Evolutionary conservation across 2,888 invertebrate species (phyloP), one percentile per base, ranked within the genome.

Genomic region (Brachyopa scutellaris): DNA sequence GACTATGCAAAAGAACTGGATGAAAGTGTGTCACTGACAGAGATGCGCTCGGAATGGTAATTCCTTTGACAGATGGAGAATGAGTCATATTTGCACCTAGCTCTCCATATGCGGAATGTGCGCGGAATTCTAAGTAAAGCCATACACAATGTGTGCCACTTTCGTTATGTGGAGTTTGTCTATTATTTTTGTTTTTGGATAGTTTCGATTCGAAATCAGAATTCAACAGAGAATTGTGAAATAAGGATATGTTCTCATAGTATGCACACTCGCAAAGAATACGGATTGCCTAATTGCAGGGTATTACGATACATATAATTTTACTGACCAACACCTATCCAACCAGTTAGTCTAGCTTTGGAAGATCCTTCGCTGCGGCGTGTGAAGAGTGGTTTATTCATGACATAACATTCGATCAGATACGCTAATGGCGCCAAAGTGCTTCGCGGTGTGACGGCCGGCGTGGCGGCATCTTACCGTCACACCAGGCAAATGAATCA

Each of bases 31-130:
- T 82, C 82, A 77, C 40, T 49, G 66, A 33, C 45, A 53, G 47
- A 77, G 77, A 77, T 82, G 77, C 70, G 77, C 55, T 61, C 42
- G 77, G 82, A 82, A 82, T 82, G 64, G 66, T 77, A 82, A 82
- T 82, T 82, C 77, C 29, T 40, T 9, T 59, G 74, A 31, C 33
- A 36, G 53, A 73, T 82, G 38, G 19, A n/a, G 38, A 55, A 42
- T 79, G 79, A 79, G 61, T 79, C 74, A 80, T 57, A 51, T 69
- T 74, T 76, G 69, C 69, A 80, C 69, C 62, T 64, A 57, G 62
- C 55, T 69, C 51, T 82, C 40, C 31, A 49, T 66, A 59, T n/a
- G 42, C 31, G 77, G 64, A 66, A 82, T 82, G 45, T 70, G 57
- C 42, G 33, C 40, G 23, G 64, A 17, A 77, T 77, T 53, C 19